These are phyloP conservation scores for Drosophila niveifrons DNA, from an alignment of 2,888 invertebrate genomes.

Conservation along the genomic window DNA sequence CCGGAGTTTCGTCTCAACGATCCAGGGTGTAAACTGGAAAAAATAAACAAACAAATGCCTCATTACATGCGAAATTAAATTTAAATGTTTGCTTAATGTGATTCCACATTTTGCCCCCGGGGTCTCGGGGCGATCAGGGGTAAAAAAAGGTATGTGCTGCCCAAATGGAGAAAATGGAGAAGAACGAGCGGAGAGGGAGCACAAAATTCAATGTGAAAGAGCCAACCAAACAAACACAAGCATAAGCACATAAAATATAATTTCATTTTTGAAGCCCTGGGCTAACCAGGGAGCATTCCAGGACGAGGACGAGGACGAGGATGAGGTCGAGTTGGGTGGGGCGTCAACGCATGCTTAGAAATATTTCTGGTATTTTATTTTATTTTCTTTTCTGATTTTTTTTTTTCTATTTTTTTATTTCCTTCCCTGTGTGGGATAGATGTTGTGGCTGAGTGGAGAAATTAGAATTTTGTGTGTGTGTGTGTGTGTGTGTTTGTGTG, in stretches of 20 bases:
- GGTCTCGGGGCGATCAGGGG: conserved; percentile 51
- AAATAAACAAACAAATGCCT: conserved; percentile 81
- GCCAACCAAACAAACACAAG: conserved; percentile 66
- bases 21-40: conserved; percentile 64
- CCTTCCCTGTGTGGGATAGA: conserved; percentile 29
- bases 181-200: neutral
- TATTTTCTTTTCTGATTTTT: neutral
- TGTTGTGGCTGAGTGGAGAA: conserved; percentile 63
- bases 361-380: conserved; percentile 75
- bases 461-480: conserved; percentile 67
- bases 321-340: conserved; percentile 23
- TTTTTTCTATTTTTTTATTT: conserved; percentile 19
- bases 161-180: conserved; percentile 25
- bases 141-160: conserved; percentile 54
- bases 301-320: conserved; percentile 21
- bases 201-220: conserved; percentile 6
- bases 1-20: conserved; percentile 31
- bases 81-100: conserved; percentile 84
- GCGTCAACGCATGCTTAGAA: conserved; percentile 73
- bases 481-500: conserved; percentile 39
- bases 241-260: conserved; percentile 79
- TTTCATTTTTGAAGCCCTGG: conserved; percentile 77
- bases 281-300: conserved; percentile 68
- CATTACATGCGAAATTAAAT: conserved; percentile 85
- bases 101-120: conserved; percentile 64